These are phyloP conservation scores for Mythimna ferrago DNA, from an alignment of 2,888 invertebrate species.

Conservation along the genomic window DNA sequence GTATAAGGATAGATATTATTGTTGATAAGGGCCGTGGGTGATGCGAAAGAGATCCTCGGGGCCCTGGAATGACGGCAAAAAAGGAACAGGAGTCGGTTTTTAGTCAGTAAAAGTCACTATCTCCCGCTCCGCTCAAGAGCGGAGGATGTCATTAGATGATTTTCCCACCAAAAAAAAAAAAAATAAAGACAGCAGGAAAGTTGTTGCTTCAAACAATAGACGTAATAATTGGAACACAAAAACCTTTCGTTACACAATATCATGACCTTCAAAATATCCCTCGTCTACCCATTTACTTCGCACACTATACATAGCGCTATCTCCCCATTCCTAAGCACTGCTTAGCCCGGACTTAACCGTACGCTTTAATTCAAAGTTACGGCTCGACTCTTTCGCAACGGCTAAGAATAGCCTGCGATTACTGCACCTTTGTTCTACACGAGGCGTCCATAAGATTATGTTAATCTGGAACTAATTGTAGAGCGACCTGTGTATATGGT, in stretches of 20 bases:
- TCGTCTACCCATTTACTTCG: not conserved
- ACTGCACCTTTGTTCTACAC: slow-evolving; percentile 52
- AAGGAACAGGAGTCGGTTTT: too few species aligned
- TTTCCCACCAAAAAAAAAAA: too few species aligned
- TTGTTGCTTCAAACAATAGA: too few species aligned
- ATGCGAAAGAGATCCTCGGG: too few species aligned
- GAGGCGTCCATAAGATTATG: slow-evolving; percentile 61
- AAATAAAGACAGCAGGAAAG: too few species aligned
- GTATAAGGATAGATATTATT: too few species aligned
- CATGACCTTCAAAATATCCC: not conserved
- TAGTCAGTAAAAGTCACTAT: too few species aligned
- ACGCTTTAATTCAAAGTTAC: slow-evolving; percentile 52
- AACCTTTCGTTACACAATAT: not conserved
- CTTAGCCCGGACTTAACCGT: slow-evolving; percentile 50
- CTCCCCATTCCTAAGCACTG: slow-evolving; percentile 34
- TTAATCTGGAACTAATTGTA: slow-evolving; percentile 53
- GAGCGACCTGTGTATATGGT: slow-evolving; percentile 31
- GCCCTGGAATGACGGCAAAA: too few species aligned
- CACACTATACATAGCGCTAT: slow-evolving; percentile 1
- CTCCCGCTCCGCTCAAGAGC: too few species aligned
- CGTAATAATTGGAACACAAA: too few species aligned
- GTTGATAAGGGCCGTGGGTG: too few species aligned
- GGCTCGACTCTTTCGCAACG: slow-evolving; percentile 41
- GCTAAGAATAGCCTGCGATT: slow-evolving; percentile 47
- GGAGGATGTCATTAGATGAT: too few species aligned